Percentiles rank a stretch among this genome's conserved stretches.
Conservation (phyloP, 2,113 vertebrate species). For the Corythornis madagascariensis region DNA sequence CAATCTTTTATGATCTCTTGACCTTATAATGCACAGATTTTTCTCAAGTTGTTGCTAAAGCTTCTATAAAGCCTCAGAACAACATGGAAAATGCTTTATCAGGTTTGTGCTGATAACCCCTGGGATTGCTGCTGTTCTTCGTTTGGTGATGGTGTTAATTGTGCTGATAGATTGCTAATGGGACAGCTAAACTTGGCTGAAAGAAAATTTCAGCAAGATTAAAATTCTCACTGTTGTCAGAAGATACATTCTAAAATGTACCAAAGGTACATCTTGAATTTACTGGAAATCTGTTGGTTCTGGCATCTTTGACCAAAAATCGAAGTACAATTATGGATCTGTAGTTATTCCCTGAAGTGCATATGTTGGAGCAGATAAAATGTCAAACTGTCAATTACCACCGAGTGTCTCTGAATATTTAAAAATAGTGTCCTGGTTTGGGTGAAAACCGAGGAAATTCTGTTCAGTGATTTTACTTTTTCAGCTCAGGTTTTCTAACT, state of each 20-base stretch:
- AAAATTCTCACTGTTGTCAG: conserved; percentile 32
- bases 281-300: conserved; percentile 55
- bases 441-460: too few relatives aligned
- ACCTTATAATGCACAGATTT: not conserved
- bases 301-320: conserved; percentile 62
- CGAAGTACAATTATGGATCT: not conserved
- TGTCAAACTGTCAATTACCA: conserved; percentile 62
- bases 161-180: conserved; percentile 27
- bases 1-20: not conserved
- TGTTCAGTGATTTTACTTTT: too few relatives aligned
- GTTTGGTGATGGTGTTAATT: not conserved
- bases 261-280: conserved; percentile 32
- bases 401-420: not conserved
- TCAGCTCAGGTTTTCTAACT: too few relatives aligned
- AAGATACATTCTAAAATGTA: not conserved
- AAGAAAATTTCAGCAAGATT: conserved; percentile 9
- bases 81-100: not conserved
- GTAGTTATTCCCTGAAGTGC: conserved; percentile 15
- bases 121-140: not conserved
- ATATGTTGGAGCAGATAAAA: conserved; percentile 60
- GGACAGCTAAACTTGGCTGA: conserved; percentile 48
- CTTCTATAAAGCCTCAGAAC: not conserved
- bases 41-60: not conserved
- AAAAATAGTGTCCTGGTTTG: not conserved
- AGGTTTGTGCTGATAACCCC: conserved; percentile 6